Evolutionary conservation across 2,888 invertebrate species (phyloP).

Genomic region (Rapana venosa): DNA sequence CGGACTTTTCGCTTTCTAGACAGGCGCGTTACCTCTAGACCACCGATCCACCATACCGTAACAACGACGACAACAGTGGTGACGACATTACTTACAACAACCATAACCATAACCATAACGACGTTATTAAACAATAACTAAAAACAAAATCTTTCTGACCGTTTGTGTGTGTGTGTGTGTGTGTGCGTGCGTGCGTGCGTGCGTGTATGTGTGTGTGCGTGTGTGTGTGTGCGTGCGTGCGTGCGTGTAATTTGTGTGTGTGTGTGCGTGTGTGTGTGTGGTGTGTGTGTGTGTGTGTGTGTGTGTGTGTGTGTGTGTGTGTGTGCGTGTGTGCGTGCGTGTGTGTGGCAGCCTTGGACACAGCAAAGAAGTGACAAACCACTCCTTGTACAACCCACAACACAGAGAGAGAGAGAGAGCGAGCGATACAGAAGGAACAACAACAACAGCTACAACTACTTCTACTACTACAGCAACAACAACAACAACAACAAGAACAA

Average conservation of each 20-base stretch:
- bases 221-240: not conserved
- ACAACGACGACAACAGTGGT: no score
- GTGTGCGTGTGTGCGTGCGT: not conserved
- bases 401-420: not conserved
- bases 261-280: no score
- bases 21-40: no score
- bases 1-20: no score
- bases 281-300: conserved; percentile 18
- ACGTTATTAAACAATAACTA: no score
- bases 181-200: not conserved
- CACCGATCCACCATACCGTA: no score
- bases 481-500: not conserved
- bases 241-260: no score
- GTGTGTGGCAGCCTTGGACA: not conserved
- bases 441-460: not conserved
- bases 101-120: no score
- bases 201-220: not conserved
- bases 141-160: not conserved
- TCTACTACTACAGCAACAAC: no score
- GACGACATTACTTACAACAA: no score
- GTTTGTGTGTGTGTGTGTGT: not conserved
- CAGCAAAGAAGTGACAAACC: not conserved
- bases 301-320: conserved; percentile 11
- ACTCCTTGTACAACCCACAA: no score
- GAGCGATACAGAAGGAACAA: not conserved